A percentile compares a stretch with the other conserved stretches of the same genome.
phyloP scores from a whole-genome alignment of 2,797 vertebrate genomes.

The Avahi laniger region DNA sequence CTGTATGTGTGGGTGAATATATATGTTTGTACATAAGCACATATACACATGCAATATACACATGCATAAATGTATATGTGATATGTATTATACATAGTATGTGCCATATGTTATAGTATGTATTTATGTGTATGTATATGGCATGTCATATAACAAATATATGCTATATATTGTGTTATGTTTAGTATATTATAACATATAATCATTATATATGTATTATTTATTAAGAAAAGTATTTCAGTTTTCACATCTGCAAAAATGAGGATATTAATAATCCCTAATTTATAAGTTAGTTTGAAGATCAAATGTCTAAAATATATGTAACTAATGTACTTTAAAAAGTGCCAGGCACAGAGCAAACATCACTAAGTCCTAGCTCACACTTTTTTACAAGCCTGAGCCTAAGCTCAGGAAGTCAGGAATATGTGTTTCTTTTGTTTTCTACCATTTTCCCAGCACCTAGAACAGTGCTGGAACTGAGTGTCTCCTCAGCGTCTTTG shows the following conservation, averaged over 20 bases:
- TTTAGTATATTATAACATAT: neutral
- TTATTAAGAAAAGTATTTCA: neutral
- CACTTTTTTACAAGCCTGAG: neutral
- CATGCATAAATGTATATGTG: too few relatives aligned
- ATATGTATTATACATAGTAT: neutral
- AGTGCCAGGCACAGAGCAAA: neutral
- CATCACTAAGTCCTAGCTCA: neutral
- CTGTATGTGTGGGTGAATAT: neutral
- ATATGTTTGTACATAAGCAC: neutral
- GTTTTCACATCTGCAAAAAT: neutral
- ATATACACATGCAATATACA: neutral
- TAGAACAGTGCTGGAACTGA: neutral
- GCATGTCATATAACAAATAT: neutral
- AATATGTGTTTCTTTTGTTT: neutral
- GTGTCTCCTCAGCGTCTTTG: neutral
- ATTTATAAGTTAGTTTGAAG: neutral
- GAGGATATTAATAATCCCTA: neutral
- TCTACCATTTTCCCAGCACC: neutral
- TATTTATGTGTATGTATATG: neutral
- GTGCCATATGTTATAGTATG: neutral
- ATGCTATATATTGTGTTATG: neutral
- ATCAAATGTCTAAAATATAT: constrained; percentile 3
- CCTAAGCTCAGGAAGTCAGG: neutral
- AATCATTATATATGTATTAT: neutral
- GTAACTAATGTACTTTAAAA: neutral